Evolutionary conservation across 2,888 invertebrate genomes (phyloP).

Genomic region (Cephonodes hylas): DNA sequence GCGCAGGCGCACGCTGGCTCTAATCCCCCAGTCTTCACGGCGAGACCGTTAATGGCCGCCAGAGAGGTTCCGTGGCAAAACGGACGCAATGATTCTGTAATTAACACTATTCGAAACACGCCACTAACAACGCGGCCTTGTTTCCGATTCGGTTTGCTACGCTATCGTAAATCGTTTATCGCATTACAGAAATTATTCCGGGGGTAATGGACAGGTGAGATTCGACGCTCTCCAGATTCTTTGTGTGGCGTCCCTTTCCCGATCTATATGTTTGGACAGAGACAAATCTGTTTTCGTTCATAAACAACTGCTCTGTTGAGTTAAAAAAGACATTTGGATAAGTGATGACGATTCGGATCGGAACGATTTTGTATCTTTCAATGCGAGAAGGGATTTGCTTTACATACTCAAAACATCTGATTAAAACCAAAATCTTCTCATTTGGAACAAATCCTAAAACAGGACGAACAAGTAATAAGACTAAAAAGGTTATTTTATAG

Average conservation of each 20-base stretch:
- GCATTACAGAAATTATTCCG: slow-evolving; percentile 51
- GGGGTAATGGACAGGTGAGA: slow-evolving; percentile 64
- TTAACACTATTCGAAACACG: slow-evolving; percentile 68
- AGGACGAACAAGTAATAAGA: background rate
- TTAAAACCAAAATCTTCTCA: background rate
- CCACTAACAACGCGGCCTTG: slow-evolving; percentile 67
- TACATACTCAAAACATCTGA: background rate
- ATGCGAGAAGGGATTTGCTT: background rate
- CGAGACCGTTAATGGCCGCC: slow-evolving; percentile 53
- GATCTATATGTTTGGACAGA: background rate
- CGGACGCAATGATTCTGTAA: slow-evolving; percentile 60
- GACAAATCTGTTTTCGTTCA: background rate
- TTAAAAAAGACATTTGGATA: slow-evolving; percentile 5
- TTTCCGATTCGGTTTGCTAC: slow-evolving; percentile 68
- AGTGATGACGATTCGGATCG: background rate
- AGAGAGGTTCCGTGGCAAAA: slow-evolving; percentile 57
- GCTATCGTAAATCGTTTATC: slow-evolving; percentile 72
- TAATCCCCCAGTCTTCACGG: slow-evolving; percentile 36
- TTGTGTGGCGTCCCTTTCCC: slow-evolving; percentile 21
- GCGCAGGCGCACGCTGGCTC: slow-evolving; percentile 48
- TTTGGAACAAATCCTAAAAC: background rate
- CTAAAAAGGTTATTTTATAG: slow-evolving; percentile 19
- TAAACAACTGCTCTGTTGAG: background rate
- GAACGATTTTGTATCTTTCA: background rate
- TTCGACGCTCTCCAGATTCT: slow-evolving; percentile 55